These are phyloP conservation scores for Galleria mellonella DNA, from an alignment of 1,140 invertebrate species.

Conservation along the genomic window DNA sequence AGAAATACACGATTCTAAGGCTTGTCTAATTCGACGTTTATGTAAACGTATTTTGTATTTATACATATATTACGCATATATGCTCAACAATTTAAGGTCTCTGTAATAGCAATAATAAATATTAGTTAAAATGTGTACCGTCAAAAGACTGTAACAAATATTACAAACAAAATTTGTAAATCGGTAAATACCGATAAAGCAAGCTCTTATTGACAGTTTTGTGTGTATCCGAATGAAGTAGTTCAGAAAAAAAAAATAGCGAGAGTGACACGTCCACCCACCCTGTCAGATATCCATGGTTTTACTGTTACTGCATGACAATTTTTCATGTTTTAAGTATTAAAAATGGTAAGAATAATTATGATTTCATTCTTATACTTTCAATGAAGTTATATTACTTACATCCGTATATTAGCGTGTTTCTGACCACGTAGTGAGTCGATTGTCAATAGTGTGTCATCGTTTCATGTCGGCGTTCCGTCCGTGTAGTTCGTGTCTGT, in stretches of 20 bases:
- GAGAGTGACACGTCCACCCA: conserved; percentile 66
- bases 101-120: too few relatives aligned
- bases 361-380: conserved; percentile 14
- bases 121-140: too few relatives aligned
- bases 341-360: conserved; percentile 60
- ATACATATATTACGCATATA: too few relatives aligned
- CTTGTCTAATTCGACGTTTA: too few relatives aligned
- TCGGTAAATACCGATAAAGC: conserved; percentile 3
- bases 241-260: conserved; percentile 38
- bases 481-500: conserved; percentile 23
- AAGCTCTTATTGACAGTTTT: conserved; percentile 3
- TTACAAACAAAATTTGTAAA: not conserved
- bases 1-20: too few relatives aligned
- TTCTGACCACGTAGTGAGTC: conserved; percentile 35
- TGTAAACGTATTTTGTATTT: too few relatives aligned
- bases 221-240: conserved; percentile 21
- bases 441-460: conserved; percentile 40
- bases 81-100: too few relatives aligned
- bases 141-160: too few relatives aligned
- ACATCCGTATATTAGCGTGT: conserved; percentile 8
- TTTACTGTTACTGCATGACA: conserved; percentile 45
- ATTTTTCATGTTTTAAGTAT: conserved; percentile 62
- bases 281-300: conserved; percentile 59
- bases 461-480: conserved; percentile 44
- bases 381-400: conserved; percentile 6